These are phyloP conservation scores for Dendroctonus ponderosae DNA, from an alignment of 1,140 invertebrate species.

Conservation along the genomic window DNA sequence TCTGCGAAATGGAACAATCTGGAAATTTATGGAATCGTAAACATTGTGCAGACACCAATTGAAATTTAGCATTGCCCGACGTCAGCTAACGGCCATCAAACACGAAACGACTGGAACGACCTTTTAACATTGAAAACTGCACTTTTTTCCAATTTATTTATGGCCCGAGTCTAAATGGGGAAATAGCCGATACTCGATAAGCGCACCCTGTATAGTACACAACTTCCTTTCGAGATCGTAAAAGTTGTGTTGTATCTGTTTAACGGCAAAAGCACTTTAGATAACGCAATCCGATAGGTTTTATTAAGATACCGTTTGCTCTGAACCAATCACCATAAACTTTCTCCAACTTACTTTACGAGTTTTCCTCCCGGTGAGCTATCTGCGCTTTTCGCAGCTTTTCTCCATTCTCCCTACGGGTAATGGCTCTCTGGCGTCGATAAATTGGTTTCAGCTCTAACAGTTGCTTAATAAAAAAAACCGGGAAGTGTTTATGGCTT, in stretches of 20 bases:
- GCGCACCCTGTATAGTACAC: too few relatives aligned
- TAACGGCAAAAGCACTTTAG: conserved; percentile 8
- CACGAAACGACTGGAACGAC: too few relatives aligned
- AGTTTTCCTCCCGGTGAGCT: conserved; percentile 1
- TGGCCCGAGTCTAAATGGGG: too few relatives aligned
- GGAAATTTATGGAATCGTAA: conserved; percentile 2
- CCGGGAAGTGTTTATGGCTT: too few relatives aligned
- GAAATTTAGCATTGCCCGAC: not conserved
- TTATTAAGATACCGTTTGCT: conserved; percentile 9
- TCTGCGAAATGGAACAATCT: conserved; percentile 1
- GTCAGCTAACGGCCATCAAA: too few relatives aligned
- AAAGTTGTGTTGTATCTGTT: conserved; percentile 3
- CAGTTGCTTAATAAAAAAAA: not conserved
- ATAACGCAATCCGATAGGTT: conserved; percentile 14
- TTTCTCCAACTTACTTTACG: conserved; percentile 16
- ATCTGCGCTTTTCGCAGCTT: not conserved
- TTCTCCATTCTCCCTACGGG: conserved; percentile 2
- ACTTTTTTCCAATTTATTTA: too few relatives aligned
- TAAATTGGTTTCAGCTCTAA: conserved; percentile 8
- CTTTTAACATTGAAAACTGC: too few relatives aligned
- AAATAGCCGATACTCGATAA: too few relatives aligned
- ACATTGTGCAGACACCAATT: conserved; percentile 1
- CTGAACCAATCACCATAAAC: conserved; percentile 19
- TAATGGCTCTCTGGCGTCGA: not conserved
- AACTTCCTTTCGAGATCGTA: not conserved